Evolutionary conservation across 2,113 vertebrate genomes (phyloP).

Genomic region (Chelonoidis abingdonii): DNA sequence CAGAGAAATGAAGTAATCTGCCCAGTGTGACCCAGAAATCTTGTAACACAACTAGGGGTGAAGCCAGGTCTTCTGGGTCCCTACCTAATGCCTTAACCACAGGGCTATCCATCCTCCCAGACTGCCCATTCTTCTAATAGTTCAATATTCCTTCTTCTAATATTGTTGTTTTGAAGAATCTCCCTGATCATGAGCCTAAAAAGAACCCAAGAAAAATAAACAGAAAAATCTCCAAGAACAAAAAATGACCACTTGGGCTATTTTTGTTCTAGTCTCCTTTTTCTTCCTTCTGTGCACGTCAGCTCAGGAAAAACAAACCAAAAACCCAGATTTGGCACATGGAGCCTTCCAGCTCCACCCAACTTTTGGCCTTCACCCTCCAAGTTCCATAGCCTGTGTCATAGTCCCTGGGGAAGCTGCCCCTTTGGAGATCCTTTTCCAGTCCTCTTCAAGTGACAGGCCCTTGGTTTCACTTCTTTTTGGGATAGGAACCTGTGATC

Average conservation of each 20-base stretch:
- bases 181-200: background rate
- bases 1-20: background rate
- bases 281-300: background rate
- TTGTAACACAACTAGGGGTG: background rate
- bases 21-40: background rate
- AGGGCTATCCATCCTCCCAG: background rate
- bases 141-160: background rate
- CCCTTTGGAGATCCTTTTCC: too few relatives aligned
- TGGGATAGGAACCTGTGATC: too few relatives aligned
- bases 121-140: background rate
- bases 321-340: too few relatives aligned
- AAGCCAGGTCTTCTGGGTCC: background rate
- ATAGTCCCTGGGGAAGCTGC: too few relatives aligned
- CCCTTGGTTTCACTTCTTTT: too few relatives aligned
- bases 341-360: too few relatives aligned
- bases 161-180: slow-evolving; percentile 34
- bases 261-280: slow-evolving; percentile 19
- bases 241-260: slow-evolving; percentile 1
- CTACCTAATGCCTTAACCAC: background rate
- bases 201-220: slow-evolving; percentile 28
- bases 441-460: too few relatives aligned
- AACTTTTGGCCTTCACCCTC: too few relatives aligned
- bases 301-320: too few relatives aligned
- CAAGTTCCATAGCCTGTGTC: too few relatives aligned
- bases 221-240: slow-evolving; percentile 1